Base-by-base conservation (phyloP, 2,797 vertebrate genomes). In the Spondyliosoma cantharus region DNA sequence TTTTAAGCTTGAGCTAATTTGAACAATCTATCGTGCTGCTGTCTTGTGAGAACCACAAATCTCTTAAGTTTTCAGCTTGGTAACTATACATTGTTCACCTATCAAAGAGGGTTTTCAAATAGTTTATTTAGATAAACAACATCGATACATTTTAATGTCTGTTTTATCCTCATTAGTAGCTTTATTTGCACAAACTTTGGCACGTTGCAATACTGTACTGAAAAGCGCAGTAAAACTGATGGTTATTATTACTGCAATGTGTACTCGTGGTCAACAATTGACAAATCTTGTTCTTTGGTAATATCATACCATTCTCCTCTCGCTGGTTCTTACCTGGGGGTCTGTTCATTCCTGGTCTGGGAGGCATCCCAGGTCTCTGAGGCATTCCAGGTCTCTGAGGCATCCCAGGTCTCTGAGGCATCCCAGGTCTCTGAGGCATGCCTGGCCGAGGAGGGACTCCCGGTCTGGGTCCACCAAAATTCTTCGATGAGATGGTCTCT, bases 401-500 rank as follows among this genome's bases (percentile, higher is more conserved):
- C 74, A 92, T 95, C 54, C 95, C 89, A 0, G 91, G 93, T 59
- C 89, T 87, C 0, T 88, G 56, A 9, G 91, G 69, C 79, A 94
- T 95, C 57, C 94, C 96, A 20, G 96, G 94, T 87, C 96, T 96
- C 19, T 83, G 91, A 7, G 69, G 85, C 78, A 86, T 90, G 2
- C 89, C 89, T n/a, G 96, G 93, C 65, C 95, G 95, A 7, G 94
- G 59, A 22, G 87, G 89, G 24, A 70, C 50, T 2, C 91, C 92
- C 0, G 76, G 90, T 60, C 86, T 91, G 22, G 85, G 68, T 73
- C 96, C 90, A 64, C 95, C 91, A 25, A 98, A 92, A 90, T 97
- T 97, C 93, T 97, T 99, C 19, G 96, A 97, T 65, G 97, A 99
- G 87, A 99, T 98, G 5, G 98, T 99, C 93, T 99, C 98, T 0